Percentiles rank a stretch among this genome's conserved stretches.
Conservation (phyloP, 2,113 vertebrate species). For the Anhinga anhinga region DNA sequence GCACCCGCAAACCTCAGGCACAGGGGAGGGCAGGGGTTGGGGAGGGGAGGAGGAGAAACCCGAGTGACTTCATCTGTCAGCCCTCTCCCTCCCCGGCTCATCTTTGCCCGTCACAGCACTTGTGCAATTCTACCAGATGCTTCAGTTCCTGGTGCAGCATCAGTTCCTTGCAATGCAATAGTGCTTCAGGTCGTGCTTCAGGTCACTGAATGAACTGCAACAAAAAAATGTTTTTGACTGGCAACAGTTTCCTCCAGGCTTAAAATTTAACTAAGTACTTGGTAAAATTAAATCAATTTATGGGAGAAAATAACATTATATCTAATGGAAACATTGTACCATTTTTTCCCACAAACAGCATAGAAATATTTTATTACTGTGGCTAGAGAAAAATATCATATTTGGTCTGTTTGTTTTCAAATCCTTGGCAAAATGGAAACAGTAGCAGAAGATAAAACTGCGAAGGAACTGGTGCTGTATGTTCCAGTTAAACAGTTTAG, state of each 20-base stretch:
- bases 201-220: neutral
- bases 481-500: neutral
- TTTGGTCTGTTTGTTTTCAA: neutral
- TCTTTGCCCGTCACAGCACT: neutral
- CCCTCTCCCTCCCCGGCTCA: neutral
- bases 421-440: neutral
- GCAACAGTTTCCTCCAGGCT: neutral
- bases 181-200: neutral
- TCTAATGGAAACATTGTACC: neutral
- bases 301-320: neutral
- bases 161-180: neutral
- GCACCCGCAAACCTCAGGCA: neutral
- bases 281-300: slow-evolving; percentile 1
- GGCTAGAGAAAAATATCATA: neutral
- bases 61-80: neutral
- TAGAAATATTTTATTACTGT: neutral
- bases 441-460: neutral
- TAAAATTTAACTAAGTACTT: neutral
- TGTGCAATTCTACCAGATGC: neutral
- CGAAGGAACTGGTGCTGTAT: neutral
- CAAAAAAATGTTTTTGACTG: neutral
- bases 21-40: neutral
- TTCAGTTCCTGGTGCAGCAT: neutral
- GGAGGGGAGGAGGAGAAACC: neutral
- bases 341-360: neutral